Evolutionary conservation across 2,113 vertebrate genomes (phyloP).

Genomic region (Regulus satrapa): DNA sequence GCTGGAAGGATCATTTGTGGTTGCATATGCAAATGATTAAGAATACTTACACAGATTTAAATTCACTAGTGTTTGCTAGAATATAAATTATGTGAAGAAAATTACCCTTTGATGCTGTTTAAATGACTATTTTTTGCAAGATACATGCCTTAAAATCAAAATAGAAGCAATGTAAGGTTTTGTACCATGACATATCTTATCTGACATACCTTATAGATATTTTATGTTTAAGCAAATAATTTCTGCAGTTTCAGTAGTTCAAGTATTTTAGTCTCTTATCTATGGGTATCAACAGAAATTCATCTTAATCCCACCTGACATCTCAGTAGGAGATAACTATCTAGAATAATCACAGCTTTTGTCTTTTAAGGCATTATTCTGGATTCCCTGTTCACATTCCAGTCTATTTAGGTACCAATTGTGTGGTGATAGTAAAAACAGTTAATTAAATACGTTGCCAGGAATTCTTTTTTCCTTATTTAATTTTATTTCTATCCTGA

Average conservation of each 20-base stretch:
- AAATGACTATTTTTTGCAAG: not conserved
- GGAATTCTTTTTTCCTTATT: not conserved
- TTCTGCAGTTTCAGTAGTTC: not conserved
- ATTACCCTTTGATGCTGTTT: not conserved
- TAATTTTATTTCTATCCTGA: not conserved
- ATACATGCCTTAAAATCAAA: not conserved
- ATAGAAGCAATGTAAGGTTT: not conserved
- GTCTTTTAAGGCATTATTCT: not conserved
- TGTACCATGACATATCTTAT: not conserved
- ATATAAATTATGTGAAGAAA: not conserved
- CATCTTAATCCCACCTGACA: not conserved
- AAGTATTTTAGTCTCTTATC: not conserved
- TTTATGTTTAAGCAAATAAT: not conserved
- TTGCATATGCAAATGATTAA: not conserved
- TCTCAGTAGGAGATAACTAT: not conserved
- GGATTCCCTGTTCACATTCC: not conserved
- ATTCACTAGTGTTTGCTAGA: not conserved
- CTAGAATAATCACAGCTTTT: not conserved
- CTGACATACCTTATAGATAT: not conserved
- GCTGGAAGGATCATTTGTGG: not conserved
- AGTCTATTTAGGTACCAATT: not conserved
- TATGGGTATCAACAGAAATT: not conserved
- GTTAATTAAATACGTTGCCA: slow-evolving; percentile 2
- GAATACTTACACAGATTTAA: not conserved
- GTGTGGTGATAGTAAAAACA: not conserved